phyloP scores from a whole-genome alignment of 92 coral and sea anemone species.

The Pocillopora meandrina region DNA sequence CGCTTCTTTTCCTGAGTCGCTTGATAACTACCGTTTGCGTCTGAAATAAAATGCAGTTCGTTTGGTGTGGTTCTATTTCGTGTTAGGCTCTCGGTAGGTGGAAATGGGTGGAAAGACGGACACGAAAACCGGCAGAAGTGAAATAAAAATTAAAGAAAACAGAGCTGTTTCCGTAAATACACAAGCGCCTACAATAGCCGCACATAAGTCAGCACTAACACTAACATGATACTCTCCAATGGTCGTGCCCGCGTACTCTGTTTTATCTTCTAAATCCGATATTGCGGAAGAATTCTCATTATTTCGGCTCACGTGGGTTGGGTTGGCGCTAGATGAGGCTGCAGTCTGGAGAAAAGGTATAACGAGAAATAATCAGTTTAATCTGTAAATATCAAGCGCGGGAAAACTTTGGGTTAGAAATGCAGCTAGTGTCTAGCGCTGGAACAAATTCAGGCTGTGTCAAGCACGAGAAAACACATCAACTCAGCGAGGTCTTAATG shows the following conservation, averaged over 20 bases:
- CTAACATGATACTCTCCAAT: constrained; percentile 45
- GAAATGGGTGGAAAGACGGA: too few species aligned
- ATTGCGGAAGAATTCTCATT: background rate
- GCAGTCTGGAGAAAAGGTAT: background rate
- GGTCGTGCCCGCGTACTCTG: constrained; percentile 24
- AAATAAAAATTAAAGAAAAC: too few species aligned
- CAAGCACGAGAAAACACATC: constrained; percentile 3
- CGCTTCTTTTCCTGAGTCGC: constrained; percentile 64
- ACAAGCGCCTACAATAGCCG: too few species aligned
- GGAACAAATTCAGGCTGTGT: background rate
- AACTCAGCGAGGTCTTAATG: background rate
- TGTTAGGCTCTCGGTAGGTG: background rate
- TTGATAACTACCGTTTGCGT: constrained; percentile 65
- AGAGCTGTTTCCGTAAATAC: too few species aligned
- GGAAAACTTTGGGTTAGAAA: background rate
- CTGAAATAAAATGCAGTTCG: constrained; percentile 15
- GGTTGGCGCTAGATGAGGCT: background rate
- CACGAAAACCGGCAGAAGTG: too few species aligned
- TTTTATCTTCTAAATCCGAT: background rate
- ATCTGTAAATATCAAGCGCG: background rate
- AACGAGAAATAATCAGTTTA: background rate
- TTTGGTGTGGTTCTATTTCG: background rate
- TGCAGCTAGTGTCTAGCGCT: too few species aligned
- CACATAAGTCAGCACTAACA: background rate
- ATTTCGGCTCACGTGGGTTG: background rate